Evolutionary conservation across 2,113 vertebrate genomes (phyloP), one percentile per base, ranked within the genome.

Genomic region (Heterochromis multidens): DNA sequence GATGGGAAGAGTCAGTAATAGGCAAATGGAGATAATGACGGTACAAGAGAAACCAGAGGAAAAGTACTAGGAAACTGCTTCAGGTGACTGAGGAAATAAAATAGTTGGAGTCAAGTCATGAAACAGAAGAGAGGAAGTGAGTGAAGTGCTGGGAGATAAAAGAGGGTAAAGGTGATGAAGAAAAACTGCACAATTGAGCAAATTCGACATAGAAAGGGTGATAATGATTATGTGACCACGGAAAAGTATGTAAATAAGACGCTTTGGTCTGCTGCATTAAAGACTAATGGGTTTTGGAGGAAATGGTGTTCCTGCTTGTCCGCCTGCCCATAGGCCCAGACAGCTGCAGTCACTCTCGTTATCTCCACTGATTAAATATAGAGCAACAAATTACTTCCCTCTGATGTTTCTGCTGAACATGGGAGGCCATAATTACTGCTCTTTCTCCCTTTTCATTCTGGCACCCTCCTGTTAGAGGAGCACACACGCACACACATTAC

Each of bases 381-480:
- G 92, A 95, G 90, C 93, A 94, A 95, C 94, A 95, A 95, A 95
- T 95, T 88, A 95, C 93, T 94, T 94, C 94, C 93, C 91, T 94
- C 87, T 91, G 92, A 95, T 93, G 93, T 92, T 93, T 91, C 92
- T 93, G 91, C 88, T 90, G 92, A 92, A 95, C 93, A 94, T 90
- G 84, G 93, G 91, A 92, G 91, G 70, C 91, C 91, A 88, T 93
- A 94, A 95, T 95, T 94, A 93, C 92, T 90, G 88, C 81, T 89
- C 78, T 90, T 90, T 90, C 90, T 89, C 77, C 88, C 80, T 85
- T 90, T 85, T 87, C 84, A 90, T 89, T 82, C 81, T 81, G 81
- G 87, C 91, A 91, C 82, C 89, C 87, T 89, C 79, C 84, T 87
- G 84, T 91, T 87, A 57, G 40, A 88, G 65, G 79, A 49, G 86